These are phyloP conservation scores for Coelinius sp. DNA, from an alignment of 2,888 invertebrate species.

Conservation along the genomic window DNA sequence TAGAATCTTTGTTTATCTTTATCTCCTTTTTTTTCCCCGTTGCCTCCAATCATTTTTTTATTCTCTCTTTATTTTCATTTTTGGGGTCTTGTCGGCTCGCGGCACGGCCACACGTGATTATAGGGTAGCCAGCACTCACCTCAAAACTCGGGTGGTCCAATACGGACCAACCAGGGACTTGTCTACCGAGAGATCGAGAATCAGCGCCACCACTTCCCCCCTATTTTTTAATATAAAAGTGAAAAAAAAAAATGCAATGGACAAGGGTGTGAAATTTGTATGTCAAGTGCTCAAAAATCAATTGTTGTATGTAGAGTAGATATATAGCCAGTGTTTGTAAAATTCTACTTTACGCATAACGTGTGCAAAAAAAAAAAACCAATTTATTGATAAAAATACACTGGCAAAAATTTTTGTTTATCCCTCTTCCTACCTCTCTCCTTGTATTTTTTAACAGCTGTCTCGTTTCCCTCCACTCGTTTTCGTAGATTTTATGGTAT, in stretches of 20 bases:
- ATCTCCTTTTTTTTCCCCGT: conserved; percentile 68
- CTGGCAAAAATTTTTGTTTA: neutral
- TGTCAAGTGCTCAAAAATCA: neutral
- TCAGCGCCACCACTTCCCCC: conserved; percentile 15
- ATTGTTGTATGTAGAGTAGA: too few species aligned
- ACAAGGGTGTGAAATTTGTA: conserved; percentile 19
- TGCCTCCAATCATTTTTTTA: conserved; percentile 23
- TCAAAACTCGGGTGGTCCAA: conserved; percentile 70
- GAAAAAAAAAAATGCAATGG: neutral
- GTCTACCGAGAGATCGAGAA: conserved; percentile 38
- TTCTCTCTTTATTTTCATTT: conserved; percentile 21
- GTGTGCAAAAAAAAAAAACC: too few species aligned
- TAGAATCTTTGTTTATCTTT: conserved; percentile 71
- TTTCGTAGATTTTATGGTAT: conserved; percentile 10
- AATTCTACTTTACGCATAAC: too few species aligned
- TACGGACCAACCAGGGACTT: conserved; percentile 39
- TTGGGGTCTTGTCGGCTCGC: conserved; percentile 68
- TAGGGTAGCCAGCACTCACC: conserved; percentile 70
- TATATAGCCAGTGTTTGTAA: too few species aligned
- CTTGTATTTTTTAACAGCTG: conserved; percentile 7
- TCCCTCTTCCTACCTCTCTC: neutral
- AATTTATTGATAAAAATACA: too few species aligned
- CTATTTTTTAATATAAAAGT: conserved; percentile 25
- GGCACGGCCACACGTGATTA: conserved; percentile 69
- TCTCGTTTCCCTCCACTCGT: conserved; percentile 12